Conservation (phyloP, 64 coral and sea anemone genomes). For the Orbicella faveolata region DNA sequence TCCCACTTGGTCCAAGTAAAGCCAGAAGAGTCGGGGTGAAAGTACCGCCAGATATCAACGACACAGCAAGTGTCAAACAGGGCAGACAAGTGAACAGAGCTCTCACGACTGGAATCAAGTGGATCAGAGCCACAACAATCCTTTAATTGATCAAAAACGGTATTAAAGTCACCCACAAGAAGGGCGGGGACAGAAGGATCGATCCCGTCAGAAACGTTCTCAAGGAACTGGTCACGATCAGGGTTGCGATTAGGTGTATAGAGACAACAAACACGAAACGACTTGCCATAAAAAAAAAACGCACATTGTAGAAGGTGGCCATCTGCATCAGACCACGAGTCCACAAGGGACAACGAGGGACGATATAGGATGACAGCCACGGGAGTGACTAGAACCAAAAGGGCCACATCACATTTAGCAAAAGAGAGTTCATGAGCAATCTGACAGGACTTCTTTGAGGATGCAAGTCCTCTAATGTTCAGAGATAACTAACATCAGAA, state of each 20-base stretch:
- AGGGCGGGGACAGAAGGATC: conserved; percentile 26
- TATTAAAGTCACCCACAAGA: conserved; percentile 47
- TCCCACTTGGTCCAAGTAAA: conserved; percentile 13
- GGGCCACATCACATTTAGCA: no score
- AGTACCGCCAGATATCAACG: background rate
- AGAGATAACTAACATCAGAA: no score
- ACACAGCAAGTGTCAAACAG: background rate
- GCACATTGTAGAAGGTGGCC: conserved; percentile 5
- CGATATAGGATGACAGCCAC: conserved; percentile 5
- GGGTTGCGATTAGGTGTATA: no score
- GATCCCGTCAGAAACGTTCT: background rate
- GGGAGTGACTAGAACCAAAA: background rate
- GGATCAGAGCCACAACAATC: background rate
- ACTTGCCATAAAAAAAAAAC: background rate
- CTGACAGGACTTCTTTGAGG: no score
- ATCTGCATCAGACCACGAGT: background rate
- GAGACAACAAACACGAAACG: background rate
- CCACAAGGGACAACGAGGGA: background rate
- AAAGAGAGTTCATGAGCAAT: no score
- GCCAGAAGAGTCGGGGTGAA: background rate
- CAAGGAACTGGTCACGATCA: background rate
- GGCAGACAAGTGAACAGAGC: background rate
- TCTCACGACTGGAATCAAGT: background rate
- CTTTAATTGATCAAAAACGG: conserved; percentile 19
- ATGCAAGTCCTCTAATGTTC: no score